These are phyloP conservation scores for Hyaena hyaena DNA, from an alignment of 2,113 vertebrate species.

Conservation along the genomic window DNA sequence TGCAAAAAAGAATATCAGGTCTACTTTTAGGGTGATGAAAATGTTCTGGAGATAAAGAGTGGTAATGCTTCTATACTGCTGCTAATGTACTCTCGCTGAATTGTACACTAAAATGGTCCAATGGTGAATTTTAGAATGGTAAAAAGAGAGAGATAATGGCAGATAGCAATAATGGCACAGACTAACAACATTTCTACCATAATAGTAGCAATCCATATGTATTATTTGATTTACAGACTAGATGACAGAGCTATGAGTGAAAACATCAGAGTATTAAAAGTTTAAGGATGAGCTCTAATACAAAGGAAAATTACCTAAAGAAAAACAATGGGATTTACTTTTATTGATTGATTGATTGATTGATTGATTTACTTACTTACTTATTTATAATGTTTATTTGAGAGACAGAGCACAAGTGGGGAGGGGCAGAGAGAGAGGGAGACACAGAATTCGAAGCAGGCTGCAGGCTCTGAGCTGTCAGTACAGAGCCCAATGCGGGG, in stretches of 20 bases:
- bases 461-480: too few species aligned
- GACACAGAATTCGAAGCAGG: too few species aligned
- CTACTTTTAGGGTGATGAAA: background rate
- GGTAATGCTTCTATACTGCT: background rate
- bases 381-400: too few species aligned
- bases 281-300: background rate
- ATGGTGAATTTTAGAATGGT: background rate
- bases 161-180: background rate
- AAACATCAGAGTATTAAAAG: background rate
- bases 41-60: background rate
- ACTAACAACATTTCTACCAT: background rate
- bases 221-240: background rate
- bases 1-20: background rate
- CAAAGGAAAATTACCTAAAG: constrained; percentile 20
- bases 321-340: background rate
- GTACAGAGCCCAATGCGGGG: too few species aligned
- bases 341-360: too few species aligned
- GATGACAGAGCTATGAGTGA: background rate
- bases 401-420: too few species aligned
- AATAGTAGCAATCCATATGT: background rate
- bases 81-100: background rate
- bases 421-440: too few species aligned
- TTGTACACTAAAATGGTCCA: background rate
- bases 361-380: too few species aligned
- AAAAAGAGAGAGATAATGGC: background rate